Conservation (phyloP, 2,888 invertebrate species). For the Blastobasis adustella region DNA sequence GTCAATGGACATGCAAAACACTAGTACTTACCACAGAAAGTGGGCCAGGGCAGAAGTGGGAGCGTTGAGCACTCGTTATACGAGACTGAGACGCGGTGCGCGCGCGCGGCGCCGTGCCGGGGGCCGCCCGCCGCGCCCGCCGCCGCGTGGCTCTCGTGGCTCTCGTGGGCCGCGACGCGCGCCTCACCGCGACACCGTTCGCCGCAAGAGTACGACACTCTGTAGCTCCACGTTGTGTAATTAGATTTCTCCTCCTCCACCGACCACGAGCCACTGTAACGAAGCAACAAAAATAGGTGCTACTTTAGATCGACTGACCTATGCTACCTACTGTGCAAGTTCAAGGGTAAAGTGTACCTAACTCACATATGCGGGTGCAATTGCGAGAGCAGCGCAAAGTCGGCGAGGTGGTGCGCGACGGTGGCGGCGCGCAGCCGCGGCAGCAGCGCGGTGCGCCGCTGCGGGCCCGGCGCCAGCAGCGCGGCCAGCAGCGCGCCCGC, state of each 20-base stretch:
- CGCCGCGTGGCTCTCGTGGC: slow-evolving; percentile 30
- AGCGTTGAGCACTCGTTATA: slow-evolving; percentile 22
- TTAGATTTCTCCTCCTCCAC: slow-evolving; percentile 40
- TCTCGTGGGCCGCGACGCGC: slow-evolving; percentile 19
- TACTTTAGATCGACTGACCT: background rate
- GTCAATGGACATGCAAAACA: too few species aligned
- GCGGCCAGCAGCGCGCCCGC: slow-evolving; percentile 13
- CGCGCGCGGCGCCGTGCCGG: slow-evolving; percentile 3
- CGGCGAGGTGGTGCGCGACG: slow-evolving; percentile 42
- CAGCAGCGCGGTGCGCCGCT: slow-evolving; percentile 3
- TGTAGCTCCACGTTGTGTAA: slow-evolving; percentile 41
- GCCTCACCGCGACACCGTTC: slow-evolving; percentile 33
- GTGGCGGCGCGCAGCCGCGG: slow-evolving; percentile 10
- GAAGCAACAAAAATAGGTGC: background rate
- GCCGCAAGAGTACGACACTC: slow-evolving; percentile 36
- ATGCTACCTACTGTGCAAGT: background rate
- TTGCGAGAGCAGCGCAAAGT: slow-evolving; percentile 37
- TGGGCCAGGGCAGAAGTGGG: slow-evolving; percentile 34
- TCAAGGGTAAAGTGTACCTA: background rate
- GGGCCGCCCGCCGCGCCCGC: slow-evolving; percentile 18
- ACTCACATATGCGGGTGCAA: slow-evolving; percentile 20
- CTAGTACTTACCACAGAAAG: slow-evolving; percentile 12
- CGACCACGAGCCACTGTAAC: slow-evolving; percentile 30
- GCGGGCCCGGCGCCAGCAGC: slow-evolving; percentile 1
- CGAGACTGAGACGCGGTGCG: slow-evolving; percentile 20